Percentiles rank a stretch among this genome's conserved stretches.
phyloP scores from a whole-genome alignment of 2,888 invertebrate species.

The Opisthograptis luteolata region DNA sequence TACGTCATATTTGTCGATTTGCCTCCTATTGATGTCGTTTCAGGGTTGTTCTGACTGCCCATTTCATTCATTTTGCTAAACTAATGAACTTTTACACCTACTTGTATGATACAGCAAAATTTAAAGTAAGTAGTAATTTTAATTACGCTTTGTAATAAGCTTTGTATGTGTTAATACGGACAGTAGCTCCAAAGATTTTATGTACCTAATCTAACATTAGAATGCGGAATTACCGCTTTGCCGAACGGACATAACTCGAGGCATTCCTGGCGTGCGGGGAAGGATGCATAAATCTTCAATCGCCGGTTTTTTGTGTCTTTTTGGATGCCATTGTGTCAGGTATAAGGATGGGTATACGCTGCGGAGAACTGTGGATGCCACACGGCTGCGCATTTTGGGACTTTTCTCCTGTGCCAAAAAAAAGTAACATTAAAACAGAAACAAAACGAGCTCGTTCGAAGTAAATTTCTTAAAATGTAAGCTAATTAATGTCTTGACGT shows the following conservation, averaged over 20 bases:
- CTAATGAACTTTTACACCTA: too few species aligned
- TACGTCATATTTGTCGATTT: too few species aligned
- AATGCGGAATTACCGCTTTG: slow-evolving; percentile 18
- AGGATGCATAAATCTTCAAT: slow-evolving; percentile 61
- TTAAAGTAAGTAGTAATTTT: too few species aligned
- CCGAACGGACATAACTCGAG: slow-evolving; percentile 11
- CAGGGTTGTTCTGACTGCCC: too few species aligned
- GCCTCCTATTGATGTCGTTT: too few species aligned
- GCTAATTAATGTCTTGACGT: slow-evolving; percentile 9
- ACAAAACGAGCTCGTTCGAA: too few species aligned
- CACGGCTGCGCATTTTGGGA: slow-evolving; percentile 26
- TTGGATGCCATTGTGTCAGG: slow-evolving; percentile 71
- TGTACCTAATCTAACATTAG: slow-evolving; percentile 2
- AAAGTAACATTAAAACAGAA: too few species aligned
- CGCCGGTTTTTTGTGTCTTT: slow-evolving; percentile 63
- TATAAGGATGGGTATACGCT: slow-evolving; percentile 44
- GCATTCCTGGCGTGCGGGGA: slow-evolving; percentile 8
- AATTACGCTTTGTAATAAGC: too few species aligned
- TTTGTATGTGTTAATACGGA: too few species aligned
- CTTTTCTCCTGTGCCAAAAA: slow-evolving; percentile 6
- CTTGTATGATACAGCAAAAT: too few species aligned
- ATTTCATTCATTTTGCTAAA: not conserved
- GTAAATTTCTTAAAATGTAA: not conserved
- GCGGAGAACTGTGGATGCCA: slow-evolving; percentile 45
- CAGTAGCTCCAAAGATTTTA: not conserved